Evolutionary conservation across 2,888 invertebrate genomes (phyloP).

Genomic region (Spodoptera littoralis): DNA sequence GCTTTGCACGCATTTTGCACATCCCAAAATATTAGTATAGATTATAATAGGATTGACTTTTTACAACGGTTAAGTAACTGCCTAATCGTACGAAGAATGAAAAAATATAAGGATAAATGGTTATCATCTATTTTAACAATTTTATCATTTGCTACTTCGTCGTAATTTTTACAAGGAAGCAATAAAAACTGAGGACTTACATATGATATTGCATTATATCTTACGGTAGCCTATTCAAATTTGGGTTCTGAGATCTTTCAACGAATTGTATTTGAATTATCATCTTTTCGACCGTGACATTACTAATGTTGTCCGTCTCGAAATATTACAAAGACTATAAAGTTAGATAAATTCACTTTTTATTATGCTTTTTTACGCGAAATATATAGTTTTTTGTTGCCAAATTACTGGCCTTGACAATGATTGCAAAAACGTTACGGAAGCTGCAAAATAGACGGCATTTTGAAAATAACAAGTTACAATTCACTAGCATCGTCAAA

Average conservation of each 20-base stretch:
- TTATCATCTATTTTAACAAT: too few species aligned
- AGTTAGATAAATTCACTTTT: conserved; percentile 3
- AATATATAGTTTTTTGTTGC: conserved; percentile 12
- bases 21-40: too few species aligned
- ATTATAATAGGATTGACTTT: too few species aligned
- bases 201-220: too few species aligned
- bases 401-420: conserved; percentile 28
- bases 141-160: too few species aligned
- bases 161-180: too few species aligned
- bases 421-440: conserved; percentile 6
- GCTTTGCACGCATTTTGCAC: too few species aligned
- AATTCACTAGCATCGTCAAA: too few species aligned
- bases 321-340: conserved; percentile 9
- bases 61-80: too few species aligned
- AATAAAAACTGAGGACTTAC: too few species aligned
- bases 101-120: too few species aligned
- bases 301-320: conserved; percentile 33
- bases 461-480: background rate
- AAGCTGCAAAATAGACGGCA: conserved; percentile 8
- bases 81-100: too few species aligned
- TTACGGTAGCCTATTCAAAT: conserved; percentile 5
- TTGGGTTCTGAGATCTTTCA: conserved; percentile 22
- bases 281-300: conserved; percentile 57
- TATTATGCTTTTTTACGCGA: conserved; percentile 11
- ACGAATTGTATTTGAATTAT: conserved; percentile 18